Evolutionary conservation across 1,140 invertebrate genomes (phyloP).

Genomic region (Zaprionus camerounensis): DNA sequence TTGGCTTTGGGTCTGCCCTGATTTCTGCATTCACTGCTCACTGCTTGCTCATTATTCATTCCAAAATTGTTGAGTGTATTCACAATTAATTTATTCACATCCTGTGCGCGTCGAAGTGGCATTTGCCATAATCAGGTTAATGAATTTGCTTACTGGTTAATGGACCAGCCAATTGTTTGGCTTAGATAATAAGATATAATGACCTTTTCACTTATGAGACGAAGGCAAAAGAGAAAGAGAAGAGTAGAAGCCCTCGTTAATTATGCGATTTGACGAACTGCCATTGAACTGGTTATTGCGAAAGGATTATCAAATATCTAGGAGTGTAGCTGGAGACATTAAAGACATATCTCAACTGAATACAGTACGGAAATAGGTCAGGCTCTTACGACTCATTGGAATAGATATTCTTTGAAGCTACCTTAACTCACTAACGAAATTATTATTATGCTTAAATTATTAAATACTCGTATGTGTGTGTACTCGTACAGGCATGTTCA

Average conservation of each 20-base stretch:
- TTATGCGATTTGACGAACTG: background rate
- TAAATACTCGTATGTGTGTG: too few species aligned
- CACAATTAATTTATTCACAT: conserved; percentile 30
- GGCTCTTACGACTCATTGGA: too few species aligned
- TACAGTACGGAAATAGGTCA: background rate
- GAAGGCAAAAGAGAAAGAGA: background rate
- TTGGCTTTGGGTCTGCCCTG: background rate
- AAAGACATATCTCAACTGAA: background rate
- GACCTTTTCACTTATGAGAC: background rate
- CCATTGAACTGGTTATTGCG: background rate
- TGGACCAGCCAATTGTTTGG: conserved; percentile 42
- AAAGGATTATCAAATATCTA: background rate
- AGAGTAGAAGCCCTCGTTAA: background rate
- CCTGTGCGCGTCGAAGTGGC: conserved; percentile 29
- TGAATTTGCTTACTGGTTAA: conserved; percentile 43
- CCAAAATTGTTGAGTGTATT: conserved; percentile 21
- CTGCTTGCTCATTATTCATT: conserved; percentile 37
- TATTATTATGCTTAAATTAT: too few species aligned
- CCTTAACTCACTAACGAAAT: too few species aligned
- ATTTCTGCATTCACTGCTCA: conserved; percentile 1
- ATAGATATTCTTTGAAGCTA: too few species aligned
- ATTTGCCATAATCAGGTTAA: conserved; percentile 45
- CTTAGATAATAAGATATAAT: conserved; percentile 22
- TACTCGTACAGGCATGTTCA: too few species aligned
- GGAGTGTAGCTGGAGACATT: too few species aligned